phyloP scores from a whole-genome alignment of 1,140 invertebrate species.

The Cotesia chilonis region DNA sequence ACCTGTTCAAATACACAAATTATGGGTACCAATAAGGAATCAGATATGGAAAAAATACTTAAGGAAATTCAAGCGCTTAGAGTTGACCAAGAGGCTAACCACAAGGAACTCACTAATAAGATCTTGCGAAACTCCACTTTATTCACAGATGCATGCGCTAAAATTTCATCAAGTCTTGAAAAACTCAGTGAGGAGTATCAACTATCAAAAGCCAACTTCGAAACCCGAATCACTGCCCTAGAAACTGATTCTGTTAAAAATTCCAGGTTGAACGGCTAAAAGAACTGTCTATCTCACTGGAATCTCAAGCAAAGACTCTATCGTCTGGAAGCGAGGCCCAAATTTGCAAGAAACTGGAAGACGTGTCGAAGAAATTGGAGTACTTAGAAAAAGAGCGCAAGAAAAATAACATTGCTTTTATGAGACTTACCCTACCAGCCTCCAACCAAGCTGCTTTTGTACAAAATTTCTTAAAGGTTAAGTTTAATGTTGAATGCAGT shows the following conservation, averaged over 20 bases:
- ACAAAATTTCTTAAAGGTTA: background rate
- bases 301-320: background rate
- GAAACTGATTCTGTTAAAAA: background rate
- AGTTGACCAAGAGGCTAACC: background rate
- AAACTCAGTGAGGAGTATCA: background rate
- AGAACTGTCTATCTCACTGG: background rate
- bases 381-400: constrained; percentile 13
- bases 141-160: background rate
- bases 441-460: too few relatives aligned
- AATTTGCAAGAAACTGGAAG: background rate
- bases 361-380: background rate
- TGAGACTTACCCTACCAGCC: background rate
- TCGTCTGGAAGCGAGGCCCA: background rate
- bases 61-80: constrained; percentile 2
- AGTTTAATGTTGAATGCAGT: constrained; percentile 13
- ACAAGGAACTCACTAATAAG: background rate
- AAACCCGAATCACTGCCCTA: background rate
- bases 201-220: background rate
- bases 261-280: background rate
- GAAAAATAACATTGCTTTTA: constrained; percentile 1
- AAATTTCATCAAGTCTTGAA: background rate
- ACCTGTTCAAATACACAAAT: background rate
- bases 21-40: background rate
- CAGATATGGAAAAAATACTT: background rate
- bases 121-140: background rate